Conservation (phyloP, 2,888 invertebrate species). For the Iselma pallidipennis region DNA sequence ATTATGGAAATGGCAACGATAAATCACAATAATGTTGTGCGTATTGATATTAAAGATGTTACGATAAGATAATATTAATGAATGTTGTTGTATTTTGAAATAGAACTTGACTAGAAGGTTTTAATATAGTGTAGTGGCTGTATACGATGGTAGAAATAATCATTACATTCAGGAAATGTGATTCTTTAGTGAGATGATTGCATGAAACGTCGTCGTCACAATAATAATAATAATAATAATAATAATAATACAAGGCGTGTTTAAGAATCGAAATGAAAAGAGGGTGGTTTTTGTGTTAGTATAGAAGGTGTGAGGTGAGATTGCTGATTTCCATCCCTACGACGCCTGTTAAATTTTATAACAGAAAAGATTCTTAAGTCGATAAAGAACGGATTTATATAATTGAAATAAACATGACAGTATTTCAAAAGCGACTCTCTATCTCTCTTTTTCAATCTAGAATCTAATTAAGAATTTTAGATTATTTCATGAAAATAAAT, state of each 20-base stretch:
- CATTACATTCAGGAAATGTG: not conserved
- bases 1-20: not conserved
- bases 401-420: slow-evolving; percentile 53
- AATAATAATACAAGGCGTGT: not conserved
- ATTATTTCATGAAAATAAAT: slow-evolving; percentile 44
- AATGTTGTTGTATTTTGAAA: not conserved
- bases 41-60: not conserved
- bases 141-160: not conserved
- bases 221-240: not conserved
- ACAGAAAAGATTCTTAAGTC: slow-evolving; percentile 32
- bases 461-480: slow-evolving; percentile 50
- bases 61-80: not conserved
- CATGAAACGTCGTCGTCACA: not conserved
- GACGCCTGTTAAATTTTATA: slow-evolving; percentile 2
- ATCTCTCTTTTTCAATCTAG: slow-evolving; percentile 29
- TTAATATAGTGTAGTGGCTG: not conserved
- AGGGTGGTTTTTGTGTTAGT: slow-evolving; percentile 23
- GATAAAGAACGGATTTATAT: slow-evolving; percentile 47
- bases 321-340: not conserved
- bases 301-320: slow-evolving; percentile 34
- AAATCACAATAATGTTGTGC: not conserved
- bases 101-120: not conserved
- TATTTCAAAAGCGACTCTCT: slow-evolving; percentile 40
- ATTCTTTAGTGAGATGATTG: not conserved
- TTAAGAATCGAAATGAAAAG: slow-evolving; percentile 6